Evolutionary conservation across 2,888 invertebrate genomes (phyloP).

Genomic region (Pristionchus maxplancki): DNA sequence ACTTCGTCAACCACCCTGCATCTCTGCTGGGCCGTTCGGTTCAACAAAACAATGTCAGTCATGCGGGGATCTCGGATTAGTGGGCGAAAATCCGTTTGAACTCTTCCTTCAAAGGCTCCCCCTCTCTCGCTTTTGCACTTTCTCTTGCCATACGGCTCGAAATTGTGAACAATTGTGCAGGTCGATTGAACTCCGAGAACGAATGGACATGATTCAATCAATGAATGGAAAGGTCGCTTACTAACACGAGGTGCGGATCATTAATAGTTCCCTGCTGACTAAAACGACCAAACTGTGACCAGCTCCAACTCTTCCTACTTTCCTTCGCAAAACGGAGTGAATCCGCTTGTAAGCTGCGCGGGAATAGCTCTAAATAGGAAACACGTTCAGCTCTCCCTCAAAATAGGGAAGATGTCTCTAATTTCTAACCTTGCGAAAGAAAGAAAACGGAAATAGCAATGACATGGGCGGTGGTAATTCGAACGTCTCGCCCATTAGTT

Average conservation of each 20-base stretch:
- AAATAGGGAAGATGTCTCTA: not conserved
- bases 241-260: slow-evolving; percentile 14
- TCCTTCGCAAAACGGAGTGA: not conserved
- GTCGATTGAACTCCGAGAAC: not conserved
- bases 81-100: slow-evolving; percentile 2
- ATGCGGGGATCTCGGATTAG: not conserved
- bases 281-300: slow-evolving; percentile 22
- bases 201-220: not conserved
- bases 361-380: slow-evolving; percentile 9
- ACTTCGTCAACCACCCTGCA: not conserved
- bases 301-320: not conserved
- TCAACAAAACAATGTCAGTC: not conserved
- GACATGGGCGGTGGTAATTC: not conserved
- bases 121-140: not conserved
- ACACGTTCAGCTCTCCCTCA: not conserved
- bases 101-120: not conserved
- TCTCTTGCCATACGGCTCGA: not conserved
- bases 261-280: not conserved
- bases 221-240: not conserved
- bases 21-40: not conserved
- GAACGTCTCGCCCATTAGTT: not conserved
- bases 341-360: not conserved
- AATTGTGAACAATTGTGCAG: no score
- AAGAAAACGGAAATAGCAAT: not conserved
- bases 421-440: not conserved